phyloP scores from a whole-genome alignment of 2,113 vertebrate species.

The Aegithalos caudatus region DNA sequence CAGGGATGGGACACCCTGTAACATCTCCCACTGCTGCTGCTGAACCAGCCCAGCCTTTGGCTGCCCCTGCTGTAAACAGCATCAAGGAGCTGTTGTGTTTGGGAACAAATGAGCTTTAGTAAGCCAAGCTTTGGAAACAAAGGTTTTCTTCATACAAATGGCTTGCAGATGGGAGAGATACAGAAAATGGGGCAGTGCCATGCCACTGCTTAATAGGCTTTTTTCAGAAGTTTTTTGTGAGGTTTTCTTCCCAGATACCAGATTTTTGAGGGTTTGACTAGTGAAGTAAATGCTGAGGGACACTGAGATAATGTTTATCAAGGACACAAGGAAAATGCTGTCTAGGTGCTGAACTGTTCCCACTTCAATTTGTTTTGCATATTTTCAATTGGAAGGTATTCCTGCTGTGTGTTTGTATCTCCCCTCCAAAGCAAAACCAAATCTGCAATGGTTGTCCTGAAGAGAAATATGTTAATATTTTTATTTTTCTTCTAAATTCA shows the following conservation, averaged over 20 bases:
- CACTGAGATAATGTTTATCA: neutral
- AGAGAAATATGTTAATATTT: neutral
- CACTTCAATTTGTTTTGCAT: neutral
- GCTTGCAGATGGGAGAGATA: constrained; percentile 3
- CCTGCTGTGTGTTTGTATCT: neutral
- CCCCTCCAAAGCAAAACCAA: neutral
- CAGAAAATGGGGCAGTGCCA: neutral
- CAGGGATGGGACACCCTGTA: neutral
- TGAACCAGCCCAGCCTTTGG: neutral
- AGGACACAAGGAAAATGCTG: neutral
- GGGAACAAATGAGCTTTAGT: constrained; percentile 19
- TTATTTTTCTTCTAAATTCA: constrained; percentile 35
- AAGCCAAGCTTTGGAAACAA: constrained; percentile 11
- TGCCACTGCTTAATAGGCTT: neutral
- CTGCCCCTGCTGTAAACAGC: neutral
- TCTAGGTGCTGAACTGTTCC: neutral
- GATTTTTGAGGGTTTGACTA: neutral
- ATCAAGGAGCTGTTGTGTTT: neutral
- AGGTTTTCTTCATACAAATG: neutral
- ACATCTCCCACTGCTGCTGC: neutral
- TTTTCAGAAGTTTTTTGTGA: neutral
- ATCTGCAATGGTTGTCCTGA: neutral
- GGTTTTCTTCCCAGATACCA: neutral
- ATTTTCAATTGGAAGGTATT: neutral
- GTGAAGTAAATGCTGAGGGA: neutral